Evolutionary conservation across 2,888 invertebrate species (phyloP), one percentile per base, ranked within the genome.

Genomic region (Pedicia rivosa): DNA sequence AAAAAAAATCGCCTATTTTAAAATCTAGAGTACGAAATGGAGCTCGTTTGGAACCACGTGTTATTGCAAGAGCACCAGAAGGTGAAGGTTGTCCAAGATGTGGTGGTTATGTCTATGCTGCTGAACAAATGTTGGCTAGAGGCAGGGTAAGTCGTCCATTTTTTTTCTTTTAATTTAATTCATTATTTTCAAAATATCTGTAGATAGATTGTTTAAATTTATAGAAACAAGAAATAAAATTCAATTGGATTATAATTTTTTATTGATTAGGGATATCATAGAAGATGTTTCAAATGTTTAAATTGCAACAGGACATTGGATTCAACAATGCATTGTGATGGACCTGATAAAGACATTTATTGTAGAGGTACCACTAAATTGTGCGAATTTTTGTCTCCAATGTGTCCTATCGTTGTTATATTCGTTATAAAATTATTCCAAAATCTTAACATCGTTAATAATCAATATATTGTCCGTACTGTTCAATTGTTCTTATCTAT

Each of bases 71-170:
- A 63, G 84, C 86, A 35, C 82, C 82, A 27, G 79, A 80, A 48
- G 86, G 86, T 36, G 72, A 83, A 61, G 87, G 86, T 43, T 88
- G 88, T 54, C 88, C 87, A 20, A 70, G 87, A 50, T 88, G 87
- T 57, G 87, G 87, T 45, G 86, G 87, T 44, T 84, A 64, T 56
- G 88, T 88, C 37, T 90, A 87, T 62, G 84, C 84, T 44, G 88
- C 88, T 42, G 88, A 90, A 64, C 84, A 87, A 65, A 87, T 87
- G 86, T 68, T 88, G 53, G 87, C 87, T 47, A 74, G 84, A 58
- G 86, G 84, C 68, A 72, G 78, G 71, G 86, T 87, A 69, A 78
- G 75, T 69, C 42, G 31, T 16, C 31, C 13, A 13, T 20, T 32
- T 29, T 35, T 35, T 35, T 26, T 9, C 17, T 19, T 15, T 7